Evolutionary conservation across 2,888 invertebrate species (phyloP), one percentile per base, ranked within the genome.

Genomic region (Biston stratarius): DNA sequence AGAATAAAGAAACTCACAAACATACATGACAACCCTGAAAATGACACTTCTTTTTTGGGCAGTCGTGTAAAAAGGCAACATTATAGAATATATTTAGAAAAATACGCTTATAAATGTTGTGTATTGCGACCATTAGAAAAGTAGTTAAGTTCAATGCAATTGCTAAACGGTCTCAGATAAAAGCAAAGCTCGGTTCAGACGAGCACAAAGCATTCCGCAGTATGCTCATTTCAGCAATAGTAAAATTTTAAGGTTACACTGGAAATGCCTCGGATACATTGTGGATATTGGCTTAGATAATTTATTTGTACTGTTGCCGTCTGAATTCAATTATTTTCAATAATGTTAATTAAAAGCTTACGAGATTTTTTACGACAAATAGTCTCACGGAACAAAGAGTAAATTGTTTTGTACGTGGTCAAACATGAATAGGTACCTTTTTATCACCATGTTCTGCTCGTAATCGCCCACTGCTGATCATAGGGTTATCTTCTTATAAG

Each of bases 161-260:
- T 49, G 49, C 49, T 51, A 48, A 51, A 44, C 45, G 36, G 42
- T 15, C n/a, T 14, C 10, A 59, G 59, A 49, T 78, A 79, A 79
- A 74, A 79, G 78, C 76, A 70, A 74, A 67, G 61, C 7, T 62
- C 72, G 74, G 71, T 75, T 60, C 61, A 74, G 36, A 61, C 61
- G 24, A 56, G 65, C 49, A 48, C 71, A 67, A 71, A 70, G 65
- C 63, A 72, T 75, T 73, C 67, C 59, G 48, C 45, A 61, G 61
- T 60, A 24, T 44, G 57, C 40, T 24, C 34, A 48, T 55, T 58
- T 48, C 56, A 61, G 38, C 63, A 73, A 76, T 78, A 74, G 78
- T 79, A 79, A 79, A 74, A 74, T 77, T 76, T 77, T 78, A 78
- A 74, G 77, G 73, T 74, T 64, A 71, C 66, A 6, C 24, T 36